Conservation (phyloP, 2,797 vertebrate genomes). For the Gallirallus australis region DNA sequence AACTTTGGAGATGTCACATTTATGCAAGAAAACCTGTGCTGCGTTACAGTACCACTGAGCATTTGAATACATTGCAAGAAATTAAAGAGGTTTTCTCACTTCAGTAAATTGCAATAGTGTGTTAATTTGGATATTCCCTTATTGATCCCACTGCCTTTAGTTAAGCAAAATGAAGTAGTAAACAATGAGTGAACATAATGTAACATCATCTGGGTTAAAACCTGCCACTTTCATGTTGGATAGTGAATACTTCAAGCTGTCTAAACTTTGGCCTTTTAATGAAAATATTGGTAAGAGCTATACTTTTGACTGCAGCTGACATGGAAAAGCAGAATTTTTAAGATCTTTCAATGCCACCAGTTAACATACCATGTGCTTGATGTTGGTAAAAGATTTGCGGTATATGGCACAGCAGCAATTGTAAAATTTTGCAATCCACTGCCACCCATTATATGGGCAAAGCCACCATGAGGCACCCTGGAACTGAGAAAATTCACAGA, state of each 20-base stretch:
- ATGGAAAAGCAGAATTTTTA: neutral
- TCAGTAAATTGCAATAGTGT: slow-evolving; percentile 17
- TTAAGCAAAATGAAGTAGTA: neutral
- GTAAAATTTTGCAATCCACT: slow-evolving; percentile 98
- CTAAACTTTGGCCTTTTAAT: neutral
- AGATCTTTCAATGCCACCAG: neutral
- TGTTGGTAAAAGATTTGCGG: slow-evolving; percentile 93
- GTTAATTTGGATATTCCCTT: slow-evolving; percentile 12
- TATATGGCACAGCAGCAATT: slow-evolving; percentile 93
- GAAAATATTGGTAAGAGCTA: neutral
- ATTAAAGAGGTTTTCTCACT: neutral
- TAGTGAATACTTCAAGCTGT: neutral
- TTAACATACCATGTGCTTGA: slow-evolving; percentile 94
- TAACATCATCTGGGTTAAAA: neutral
- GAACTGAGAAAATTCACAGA: slow-evolving; percentile 82
- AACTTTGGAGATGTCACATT: slow-evolving; percentile 17
- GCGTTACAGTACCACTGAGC: slow-evolving; percentile 3
- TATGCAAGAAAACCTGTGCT: neutral
- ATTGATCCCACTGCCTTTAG: slow-evolving; percentile 13
- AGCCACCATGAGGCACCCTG: slow-evolving; percentile 96
- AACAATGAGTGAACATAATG: neutral
- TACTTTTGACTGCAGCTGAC: neutral
- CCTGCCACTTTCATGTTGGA: neutral
- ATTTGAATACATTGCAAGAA: slow-evolving; percentile 19
- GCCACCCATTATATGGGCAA: slow-evolving; percentile 96